phyloP scores from a whole-genome alignment of 2,888 invertebrate species.

The Phasia obesa region DNA sequence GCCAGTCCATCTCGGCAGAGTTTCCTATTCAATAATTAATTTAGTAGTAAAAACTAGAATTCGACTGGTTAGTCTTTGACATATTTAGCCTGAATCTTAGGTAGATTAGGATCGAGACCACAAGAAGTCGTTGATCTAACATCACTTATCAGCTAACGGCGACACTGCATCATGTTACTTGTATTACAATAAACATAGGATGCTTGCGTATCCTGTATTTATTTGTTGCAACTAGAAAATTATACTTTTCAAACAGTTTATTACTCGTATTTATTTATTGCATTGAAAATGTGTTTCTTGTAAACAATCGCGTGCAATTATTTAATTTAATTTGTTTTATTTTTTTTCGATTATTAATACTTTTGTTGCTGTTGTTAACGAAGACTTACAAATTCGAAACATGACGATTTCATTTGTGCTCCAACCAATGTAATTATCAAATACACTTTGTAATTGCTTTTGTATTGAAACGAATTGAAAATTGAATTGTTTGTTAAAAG shows the following conservation, averaged over 20 bases:
- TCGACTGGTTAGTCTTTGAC: too few species aligned
- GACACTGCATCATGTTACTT: background rate
- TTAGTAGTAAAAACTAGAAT: too few species aligned
- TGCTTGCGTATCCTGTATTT: background rate
- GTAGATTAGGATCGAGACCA: too few species aligned
- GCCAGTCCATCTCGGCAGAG: too few species aligned
- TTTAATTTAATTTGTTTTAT: slow-evolving; percentile 52
- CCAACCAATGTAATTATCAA: slow-evolving; percentile 58
- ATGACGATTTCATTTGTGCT: slow-evolving; percentile 61
- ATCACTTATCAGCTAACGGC: too few species aligned
- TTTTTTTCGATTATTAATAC: slow-evolving; percentile 3
- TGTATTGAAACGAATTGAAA: slow-evolving; percentile 23
- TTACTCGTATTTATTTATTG: slow-evolving; percentile 45
- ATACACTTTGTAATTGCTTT: slow-evolving; percentile 42
- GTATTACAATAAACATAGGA: background rate
- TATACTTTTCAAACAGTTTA: slow-evolving; percentile 11
- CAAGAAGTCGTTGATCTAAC: too few species aligned
- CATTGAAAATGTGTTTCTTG: slow-evolving; percentile 35
- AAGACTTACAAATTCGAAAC: slow-evolving; percentile 54
- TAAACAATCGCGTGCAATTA: slow-evolving; percentile 72
- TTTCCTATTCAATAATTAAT: too few species aligned
- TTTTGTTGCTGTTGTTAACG: slow-evolving; percentile 42
- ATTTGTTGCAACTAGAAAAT: background rate
- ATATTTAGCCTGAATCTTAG: too few species aligned
- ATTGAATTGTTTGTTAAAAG: slow-evolving; percentile 34